Base-by-base conservation (phyloP, 2,888 invertebrate genomes). In the Dioctria linearis region DNA sequence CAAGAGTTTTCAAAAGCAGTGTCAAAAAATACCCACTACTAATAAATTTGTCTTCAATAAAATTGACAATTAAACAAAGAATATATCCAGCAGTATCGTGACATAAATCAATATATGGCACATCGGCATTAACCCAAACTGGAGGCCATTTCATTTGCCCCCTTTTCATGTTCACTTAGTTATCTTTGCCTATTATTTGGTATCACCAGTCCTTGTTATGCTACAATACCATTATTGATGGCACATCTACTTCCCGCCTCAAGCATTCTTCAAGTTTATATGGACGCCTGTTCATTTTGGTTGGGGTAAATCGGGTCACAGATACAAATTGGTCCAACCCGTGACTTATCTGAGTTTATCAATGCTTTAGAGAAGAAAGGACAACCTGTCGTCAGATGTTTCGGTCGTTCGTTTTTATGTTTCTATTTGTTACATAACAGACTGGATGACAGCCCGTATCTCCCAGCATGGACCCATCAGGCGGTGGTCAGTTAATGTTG, bases 341-440 rank as follows among this genome's bases (percentile, higher is more conserved):
- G 49, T 75, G 75, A 75, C 75, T 75, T 75, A 75, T 75, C 75
- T 25, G 25, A 75, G 75, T 75, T 61, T 75, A 75, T 75, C 75
- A 75, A 59, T 59, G 61, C 43, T 61, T 43, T 46, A 75, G 42
- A 75, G 61, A 75, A 61, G 59, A 61, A 51, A 71, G 75, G 59
- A n/a, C 42, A 75, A 75, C 75, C 75, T 75, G 75, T 59, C 75
- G 75, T 75, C 75, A 71, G 49, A 71, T 71, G 75, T 25, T 75
- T 8, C 59, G 75, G 42, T 61, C 75, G 75, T 75, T 75, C 59
- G 59, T 75, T 75, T 75, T 75, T 75, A 75, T 75, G 75, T 75
- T 75, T 75, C 75, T 61, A 75, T 75, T 75, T 75, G 61, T 57
- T 25, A n/a, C 25, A 25, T 25, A 25, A 25, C 61, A 59, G 8